phyloP scores from a whole-genome alignment of 2,888 invertebrate genomes.

The Dynastes hyllus region DNA sequence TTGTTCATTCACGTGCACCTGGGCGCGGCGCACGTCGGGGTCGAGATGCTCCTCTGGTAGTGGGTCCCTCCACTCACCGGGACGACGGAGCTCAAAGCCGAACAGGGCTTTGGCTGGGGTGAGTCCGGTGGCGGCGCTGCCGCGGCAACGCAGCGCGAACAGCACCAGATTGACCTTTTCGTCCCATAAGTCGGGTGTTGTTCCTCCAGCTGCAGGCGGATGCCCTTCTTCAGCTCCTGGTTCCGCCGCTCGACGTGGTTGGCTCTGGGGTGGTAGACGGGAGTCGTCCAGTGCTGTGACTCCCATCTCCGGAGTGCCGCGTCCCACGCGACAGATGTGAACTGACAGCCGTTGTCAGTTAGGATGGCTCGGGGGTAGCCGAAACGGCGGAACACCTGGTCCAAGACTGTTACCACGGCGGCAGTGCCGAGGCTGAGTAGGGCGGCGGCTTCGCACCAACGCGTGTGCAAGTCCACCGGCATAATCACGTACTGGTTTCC shows the following conservation, averaged over 20 bases:
- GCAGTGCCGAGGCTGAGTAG: neutral
- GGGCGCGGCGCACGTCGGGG: neutral
- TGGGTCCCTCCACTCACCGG: neutral
- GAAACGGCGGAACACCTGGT: neutral
- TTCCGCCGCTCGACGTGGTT: conserved; percentile 58
- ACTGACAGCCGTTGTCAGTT: neutral
- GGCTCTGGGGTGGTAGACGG: conserved; percentile 57
- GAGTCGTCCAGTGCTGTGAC: conserved; percentile 53
- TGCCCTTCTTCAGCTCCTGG: conserved; percentile 58
- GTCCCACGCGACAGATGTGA: neutral
- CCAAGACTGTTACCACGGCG: neutral
- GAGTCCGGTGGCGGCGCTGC: neutral
- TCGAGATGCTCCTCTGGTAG: neutral
- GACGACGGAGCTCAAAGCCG: neutral
- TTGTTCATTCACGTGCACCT: neutral
- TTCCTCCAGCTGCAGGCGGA: neutral
- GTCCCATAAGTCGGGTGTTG: neutral
- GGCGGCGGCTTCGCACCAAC: neutral
- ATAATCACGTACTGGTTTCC: neutral
- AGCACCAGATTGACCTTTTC: neutral
- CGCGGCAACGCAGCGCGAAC: neutral
- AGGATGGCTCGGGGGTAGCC: neutral
- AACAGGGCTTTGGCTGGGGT: neutral
- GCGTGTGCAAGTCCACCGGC: neutral
- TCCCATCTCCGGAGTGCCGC: neutral